Evolutionary conservation across 2,113 vertebrate genomes (phyloP).

Genomic region (Cettia cetti): DNA sequence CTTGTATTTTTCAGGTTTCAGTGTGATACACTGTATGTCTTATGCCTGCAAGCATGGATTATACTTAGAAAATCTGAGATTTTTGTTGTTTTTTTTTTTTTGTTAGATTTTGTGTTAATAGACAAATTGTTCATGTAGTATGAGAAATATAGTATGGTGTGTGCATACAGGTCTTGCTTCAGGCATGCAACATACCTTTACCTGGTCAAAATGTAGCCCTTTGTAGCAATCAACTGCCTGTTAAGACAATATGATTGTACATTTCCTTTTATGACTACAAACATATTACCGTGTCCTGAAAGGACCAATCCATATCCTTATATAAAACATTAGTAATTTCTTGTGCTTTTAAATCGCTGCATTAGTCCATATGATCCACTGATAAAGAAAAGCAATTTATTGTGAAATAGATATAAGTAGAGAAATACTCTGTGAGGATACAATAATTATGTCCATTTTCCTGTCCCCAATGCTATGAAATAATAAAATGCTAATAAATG

Average conservation of each 20-base stretch:
- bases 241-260: background rate
- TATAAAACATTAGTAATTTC: conserved; percentile 48
- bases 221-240: background rate
- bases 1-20: background rate
- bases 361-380: conserved; percentile 37
- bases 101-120: background rate
- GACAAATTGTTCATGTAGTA: background rate
- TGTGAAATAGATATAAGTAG: conserved; percentile 70
- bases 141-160: background rate
- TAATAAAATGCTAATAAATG: conserved; percentile 85
- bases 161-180: background rate
- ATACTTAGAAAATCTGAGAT: background rate
- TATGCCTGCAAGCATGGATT: background rate
- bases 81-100: background rate
- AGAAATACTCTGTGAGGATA: conserved; percentile 73
- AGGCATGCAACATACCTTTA: background rate
- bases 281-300: conserved; percentile 30
- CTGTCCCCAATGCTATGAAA: conserved; percentile 62
- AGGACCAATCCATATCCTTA: conserved; percentile 12
- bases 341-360: conserved; percentile 50
- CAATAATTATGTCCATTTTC: conserved; percentile 76
- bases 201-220: background rate
- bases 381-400: conserved; percentile 68
- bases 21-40: background rate
- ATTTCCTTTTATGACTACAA: conserved; percentile 32